A percentile compares a stretch with the other conserved stretches of the same genome.
Evolutionary conservation across 92 coral and sea anemone species (phyloP).

Genomic region (Parazoanthus darwini): DNA sequence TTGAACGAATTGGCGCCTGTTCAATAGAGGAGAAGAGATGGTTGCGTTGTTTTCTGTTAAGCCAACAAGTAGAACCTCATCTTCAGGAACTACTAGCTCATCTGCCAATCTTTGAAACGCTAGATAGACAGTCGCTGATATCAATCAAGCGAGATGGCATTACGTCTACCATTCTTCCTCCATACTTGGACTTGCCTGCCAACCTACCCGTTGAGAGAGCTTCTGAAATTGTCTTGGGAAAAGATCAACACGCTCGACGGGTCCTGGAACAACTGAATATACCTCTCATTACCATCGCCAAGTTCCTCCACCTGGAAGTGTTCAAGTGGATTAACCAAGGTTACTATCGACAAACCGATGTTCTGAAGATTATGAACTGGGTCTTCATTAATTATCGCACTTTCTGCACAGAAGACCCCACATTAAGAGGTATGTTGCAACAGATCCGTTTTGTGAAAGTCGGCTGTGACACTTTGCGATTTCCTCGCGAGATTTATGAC

Average conservation of each 20-base stretch:
- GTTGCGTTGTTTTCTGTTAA: constrained; percentile 51
- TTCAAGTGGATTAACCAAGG: constrained; percentile 21
- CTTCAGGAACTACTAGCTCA: constrained; percentile 43
- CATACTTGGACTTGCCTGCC: constrained; percentile 31
- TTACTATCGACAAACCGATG: constrained; percentile 11
- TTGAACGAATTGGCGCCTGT: constrained; percentile 13
- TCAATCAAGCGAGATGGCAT: constrained; percentile 29
- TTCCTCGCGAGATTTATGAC: constrained; percentile 19
- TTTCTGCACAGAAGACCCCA: background rate
- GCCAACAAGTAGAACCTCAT: constrained; percentile 15
- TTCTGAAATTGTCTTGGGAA: constrained; percentile 27
- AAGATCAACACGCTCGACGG: constrained; percentile 18
- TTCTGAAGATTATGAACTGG: constrained; percentile 32
- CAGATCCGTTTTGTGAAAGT: constrained; percentile 34
- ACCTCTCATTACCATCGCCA: constrained; percentile 8
- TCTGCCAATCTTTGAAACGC: constrained; percentile 73
- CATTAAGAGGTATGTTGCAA: constrained; percentile 15
- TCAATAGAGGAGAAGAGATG: constrained; percentile 45
- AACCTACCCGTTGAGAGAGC: background rate
- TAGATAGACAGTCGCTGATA: constrained; percentile 55
- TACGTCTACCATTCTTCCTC: constrained; percentile 45
- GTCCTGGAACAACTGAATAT: constrained; percentile 22
- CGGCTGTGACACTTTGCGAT: background rate
- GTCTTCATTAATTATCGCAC: constrained; percentile 4
- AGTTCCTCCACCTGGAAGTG: constrained; percentile 24